phyloP scores from a whole-genome alignment of 92 coral and sea anemone species.

The Desmophyllum pertusum region DNA sequence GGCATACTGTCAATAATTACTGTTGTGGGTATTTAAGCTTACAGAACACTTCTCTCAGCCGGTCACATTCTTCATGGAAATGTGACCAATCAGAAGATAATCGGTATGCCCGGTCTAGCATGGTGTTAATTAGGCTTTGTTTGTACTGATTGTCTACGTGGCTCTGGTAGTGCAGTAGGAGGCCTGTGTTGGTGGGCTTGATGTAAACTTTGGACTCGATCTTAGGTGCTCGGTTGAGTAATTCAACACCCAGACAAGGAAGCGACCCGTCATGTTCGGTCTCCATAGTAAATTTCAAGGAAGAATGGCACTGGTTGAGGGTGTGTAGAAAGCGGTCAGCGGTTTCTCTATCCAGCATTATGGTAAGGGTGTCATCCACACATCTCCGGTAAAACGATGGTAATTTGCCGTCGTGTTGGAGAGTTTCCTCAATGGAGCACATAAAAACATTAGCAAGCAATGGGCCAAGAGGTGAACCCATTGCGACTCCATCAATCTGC shows the following conservation, averaged over 20 bases:
- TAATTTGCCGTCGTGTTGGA: too few relatives aligned
- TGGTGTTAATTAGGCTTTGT: conserved; percentile 34
- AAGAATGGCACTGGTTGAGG: too few relatives aligned
- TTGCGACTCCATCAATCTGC: too few relatives aligned
- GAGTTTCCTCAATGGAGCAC: too few relatives aligned
- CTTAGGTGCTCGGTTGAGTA: conserved; percentile 23
- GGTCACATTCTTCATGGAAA: conserved; percentile 16
- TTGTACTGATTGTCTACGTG: conserved; percentile 46
- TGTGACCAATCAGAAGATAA: conserved; percentile 35
- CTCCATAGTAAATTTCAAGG: too few relatives aligned
- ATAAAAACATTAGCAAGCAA: too few relatives aligned
- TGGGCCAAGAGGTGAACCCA: too few relatives aligned
- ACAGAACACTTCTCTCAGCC: conserved; percentile 11
- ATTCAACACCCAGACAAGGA: conserved; percentile 40
- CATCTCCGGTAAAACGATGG: too few relatives aligned
- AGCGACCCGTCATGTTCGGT: conserved; percentile 23
- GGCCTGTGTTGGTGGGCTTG: conserved; percentile 59
- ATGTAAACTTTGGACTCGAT: conserved; percentile 51
- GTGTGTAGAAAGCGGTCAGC: too few relatives aligned
- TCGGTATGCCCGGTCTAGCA: conserved; percentile 56
- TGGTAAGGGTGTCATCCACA: too few relatives aligned
- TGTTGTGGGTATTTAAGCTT: conserved; percentile 9
- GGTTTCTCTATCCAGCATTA: too few relatives aligned
- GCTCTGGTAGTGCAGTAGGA: conserved; percentile 45
- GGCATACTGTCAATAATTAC: too few relatives aligned